These are phyloP conservation scores for Sitta europaea DNA, from an alignment of 2,113 vertebrate species.

Conservation along the genomic window DNA sequence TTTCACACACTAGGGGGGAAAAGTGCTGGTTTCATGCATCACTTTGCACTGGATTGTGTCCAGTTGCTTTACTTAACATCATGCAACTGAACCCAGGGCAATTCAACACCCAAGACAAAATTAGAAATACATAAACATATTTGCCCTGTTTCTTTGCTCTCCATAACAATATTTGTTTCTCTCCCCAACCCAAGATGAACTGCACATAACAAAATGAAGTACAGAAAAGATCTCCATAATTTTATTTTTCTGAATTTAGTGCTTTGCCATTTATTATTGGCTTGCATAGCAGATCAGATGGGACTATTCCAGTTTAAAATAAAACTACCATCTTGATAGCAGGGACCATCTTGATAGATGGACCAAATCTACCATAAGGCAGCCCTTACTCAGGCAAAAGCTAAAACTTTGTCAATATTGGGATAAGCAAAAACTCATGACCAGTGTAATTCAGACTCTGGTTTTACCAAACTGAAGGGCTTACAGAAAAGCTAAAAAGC, in stretches of 20 bases:
- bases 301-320: neutral
- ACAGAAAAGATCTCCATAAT: neutral
- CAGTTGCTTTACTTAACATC: slow-evolving; percentile 56
- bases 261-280: neutral
- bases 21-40: slow-evolving; percentile 47
- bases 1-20: slow-evolving; percentile 42
- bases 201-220: neutral
- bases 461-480: neutral
- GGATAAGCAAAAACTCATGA: neutral
- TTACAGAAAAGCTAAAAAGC: neutral
- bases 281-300: neutral
- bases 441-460: neutral
- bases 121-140: slow-evolving; percentile 52
- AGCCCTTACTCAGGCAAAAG: neutral
- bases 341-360: neutral
- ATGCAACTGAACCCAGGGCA: slow-evolving; percentile 49
- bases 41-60: slow-evolving; percentile 46
- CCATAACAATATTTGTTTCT: slow-evolving; percentile 46
- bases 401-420: neutral
- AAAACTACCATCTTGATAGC: neutral
- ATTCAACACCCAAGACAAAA: slow-evolving; percentile 53
- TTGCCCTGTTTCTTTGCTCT: slow-evolving; percentile 40
- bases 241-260: neutral
- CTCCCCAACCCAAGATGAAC: neutral
- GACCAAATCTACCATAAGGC: neutral